These are phyloP conservation scores for Oreohelix idahoensis DNA, from an alignment of 1,140 invertebrate species.

Conservation along the genomic window DNA sequence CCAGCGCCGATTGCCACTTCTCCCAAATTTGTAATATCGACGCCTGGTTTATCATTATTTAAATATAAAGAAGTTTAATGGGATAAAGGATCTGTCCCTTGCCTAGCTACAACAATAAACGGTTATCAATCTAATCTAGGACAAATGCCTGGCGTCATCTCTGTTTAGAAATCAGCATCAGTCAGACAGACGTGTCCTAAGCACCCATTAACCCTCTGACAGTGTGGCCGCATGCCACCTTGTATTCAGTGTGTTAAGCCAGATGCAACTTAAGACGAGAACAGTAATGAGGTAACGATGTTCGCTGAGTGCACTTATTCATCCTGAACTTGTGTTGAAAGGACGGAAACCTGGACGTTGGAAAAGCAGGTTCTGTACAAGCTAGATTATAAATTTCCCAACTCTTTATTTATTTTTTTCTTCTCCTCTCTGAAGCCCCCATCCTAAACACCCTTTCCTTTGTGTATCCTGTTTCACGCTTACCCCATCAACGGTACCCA, in stretches of 20 bases:
- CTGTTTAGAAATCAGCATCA: slow-evolving; percentile 28
- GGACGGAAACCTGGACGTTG: not conserved
- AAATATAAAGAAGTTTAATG: not conserved
- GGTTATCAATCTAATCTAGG: slow-evolving; percentile 34
- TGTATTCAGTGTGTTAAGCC: not conserved
- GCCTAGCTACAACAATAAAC: slow-evolving; percentile 24
- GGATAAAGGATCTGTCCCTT: not conserved
- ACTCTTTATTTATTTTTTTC: not conserved
- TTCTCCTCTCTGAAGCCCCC: not conserved
- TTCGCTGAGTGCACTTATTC: slow-evolving; percentile 31
- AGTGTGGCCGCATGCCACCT: slow-evolving; percentile 20
- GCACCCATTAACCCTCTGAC: slow-evolving; percentile 35
- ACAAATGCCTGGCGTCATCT: slow-evolving; percentile 13
- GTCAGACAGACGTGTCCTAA: not conserved
- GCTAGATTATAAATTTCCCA: slow-evolving; percentile 19
- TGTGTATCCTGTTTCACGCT: slow-evolving; percentile 39
- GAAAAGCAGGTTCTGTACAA: slow-evolving; percentile 26
- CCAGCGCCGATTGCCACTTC: not conserved
- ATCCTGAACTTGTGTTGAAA: slow-evolving; percentile 7
- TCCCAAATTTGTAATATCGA: not conserved
- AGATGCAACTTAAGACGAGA: slow-evolving; percentile 26
- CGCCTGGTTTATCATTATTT: slow-evolving; percentile 18
- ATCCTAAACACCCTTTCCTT: slow-evolving; percentile 30
- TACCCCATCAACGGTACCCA: slow-evolving; percentile 39
- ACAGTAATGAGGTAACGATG: slow-evolving; percentile 23